These are phyloP conservation scores for Physeter macrocephalus DNA, from an alignment of 2,113 vertebrate genomes.

Conservation along the genomic window DNA sequence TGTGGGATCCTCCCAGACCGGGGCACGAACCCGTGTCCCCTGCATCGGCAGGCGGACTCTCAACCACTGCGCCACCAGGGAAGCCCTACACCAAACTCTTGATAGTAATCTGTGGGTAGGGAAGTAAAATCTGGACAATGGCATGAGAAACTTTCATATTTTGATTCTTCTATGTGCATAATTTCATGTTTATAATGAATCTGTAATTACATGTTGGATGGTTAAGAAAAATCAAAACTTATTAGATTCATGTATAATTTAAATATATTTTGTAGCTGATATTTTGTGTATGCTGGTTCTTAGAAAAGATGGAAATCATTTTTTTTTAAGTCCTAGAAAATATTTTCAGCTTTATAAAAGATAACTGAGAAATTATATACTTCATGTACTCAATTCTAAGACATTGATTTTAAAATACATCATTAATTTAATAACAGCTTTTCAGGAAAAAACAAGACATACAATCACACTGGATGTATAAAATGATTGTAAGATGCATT, in stretches of 20 bases:
- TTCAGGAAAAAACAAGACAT: neutral
- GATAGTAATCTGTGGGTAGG: neutral
- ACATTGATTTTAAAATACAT: slow-evolving; percentile 25
- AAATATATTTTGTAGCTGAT: neutral
- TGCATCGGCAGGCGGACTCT: too few relatives aligned
- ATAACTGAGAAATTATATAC: slow-evolving; percentile 21
- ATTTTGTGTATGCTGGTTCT: neutral
- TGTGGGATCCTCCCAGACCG: too few relatives aligned
- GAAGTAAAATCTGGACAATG: neutral
- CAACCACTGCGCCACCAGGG: too few relatives aligned
- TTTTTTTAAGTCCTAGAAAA: slow-evolving; percentile 25
- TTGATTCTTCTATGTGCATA: neutral
- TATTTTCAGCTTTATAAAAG: slow-evolving; percentile 28
- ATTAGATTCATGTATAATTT: neutral
- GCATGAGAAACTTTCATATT: neutral
- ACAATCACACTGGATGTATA: neutral
- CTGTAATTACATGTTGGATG: neutral
- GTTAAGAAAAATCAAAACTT: neutral
- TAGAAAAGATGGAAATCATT: slow-evolving; percentile 5
- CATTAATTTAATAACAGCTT: slow-evolving; percentile 41
- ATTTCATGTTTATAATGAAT: neutral
- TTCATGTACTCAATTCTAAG: slow-evolving; percentile 8
- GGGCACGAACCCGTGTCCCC: too few relatives aligned
- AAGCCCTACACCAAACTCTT: neutral
- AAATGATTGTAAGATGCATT: slow-evolving; percentile 2